Evolutionary conservation across 2,113 vertebrate genomes (phyloP), one percentile per base, ranked within the genome.

Genomic region (Pterocles burchelli): DNA sequence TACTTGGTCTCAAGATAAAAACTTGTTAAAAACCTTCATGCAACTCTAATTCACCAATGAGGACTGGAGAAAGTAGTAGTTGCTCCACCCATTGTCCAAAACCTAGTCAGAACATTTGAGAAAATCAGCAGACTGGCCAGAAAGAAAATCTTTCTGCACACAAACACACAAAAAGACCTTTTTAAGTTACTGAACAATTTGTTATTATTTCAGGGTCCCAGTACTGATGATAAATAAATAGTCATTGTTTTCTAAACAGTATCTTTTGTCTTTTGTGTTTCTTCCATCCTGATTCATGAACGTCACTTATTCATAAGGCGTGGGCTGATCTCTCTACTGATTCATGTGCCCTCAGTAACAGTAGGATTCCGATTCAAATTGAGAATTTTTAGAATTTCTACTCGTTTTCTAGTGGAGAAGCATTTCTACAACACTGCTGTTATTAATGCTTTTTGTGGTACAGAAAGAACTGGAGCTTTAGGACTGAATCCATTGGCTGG

Each of bases 11-110:
- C 49, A 87, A 89, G 85, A 96, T 49, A 97, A 97, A 98, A 89
- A 96, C 36, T 75, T 90, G 52, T 76, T 78, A n/a, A 92, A 94
- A 97, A 92, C 45, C 93, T 95, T 94, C 89, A 57, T 92, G 80
- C 85, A 95, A 85, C 74, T 97, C 55, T 31, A 93, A 87, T 72
- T 84, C 79, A 78, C 98, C 98, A 98, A 97, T 97, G 54, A 89
- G 95, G 66, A 77, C 61, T 83, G 21, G 7, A 51, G 85, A 79
- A 93, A 12, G 63, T 26, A 76, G 55, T 36, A 57, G 41, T 57
- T 61, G 80, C 95, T 85, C 95, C 90, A 52, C 97, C 97, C 88
- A 87, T 75, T 41, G 62, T 24, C 55, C 71, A 79, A 91, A 94
- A 59, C 55, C 55, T 94, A 96, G 94, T 96, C 82, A 88, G 80